A percentile compares a stretch with the other conserved stretches of the same genome.
Conservation (phyloP, 2,113 vertebrate species). For the Ellobius talpinus region DNA sequence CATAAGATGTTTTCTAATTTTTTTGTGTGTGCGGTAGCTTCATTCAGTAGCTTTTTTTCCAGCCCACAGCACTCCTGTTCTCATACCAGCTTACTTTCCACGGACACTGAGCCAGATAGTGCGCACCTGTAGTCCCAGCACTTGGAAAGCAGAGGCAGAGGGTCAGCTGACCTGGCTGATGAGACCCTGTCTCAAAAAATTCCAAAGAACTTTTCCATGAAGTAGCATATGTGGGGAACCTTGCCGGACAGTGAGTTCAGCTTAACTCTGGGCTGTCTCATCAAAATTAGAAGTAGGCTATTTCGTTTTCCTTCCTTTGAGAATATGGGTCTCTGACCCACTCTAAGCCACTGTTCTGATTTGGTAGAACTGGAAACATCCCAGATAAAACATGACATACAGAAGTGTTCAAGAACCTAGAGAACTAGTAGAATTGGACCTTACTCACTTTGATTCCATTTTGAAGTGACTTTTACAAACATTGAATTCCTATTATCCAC, state of each 20-base stretch:
- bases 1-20: neutral
- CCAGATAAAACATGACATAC: neutral
- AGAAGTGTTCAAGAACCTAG: neutral
- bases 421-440: neutral
- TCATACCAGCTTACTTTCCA: neutral
- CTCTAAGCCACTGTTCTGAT: neutral
- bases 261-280: neutral
- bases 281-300: conserved; percentile 13
- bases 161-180: neutral
- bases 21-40: neutral
- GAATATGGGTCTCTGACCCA: neutral
- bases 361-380: neutral
- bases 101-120: too few species aligned
- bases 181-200: neutral
- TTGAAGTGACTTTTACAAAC: conserved; percentile 40
- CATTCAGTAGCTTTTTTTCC: conserved; percentile 43
- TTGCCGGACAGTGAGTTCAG: neutral
- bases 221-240: neutral
- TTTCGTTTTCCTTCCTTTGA: neutral
- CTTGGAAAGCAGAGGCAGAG: neutral
- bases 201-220: neutral
- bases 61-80: neutral
- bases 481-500: neutral
- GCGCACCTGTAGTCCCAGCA: too few species aligned
- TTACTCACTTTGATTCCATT: conserved; percentile 20